Base-by-base conservation (phyloP, 1,140 invertebrate genomes). In the Zaprionus africanus region DNA sequence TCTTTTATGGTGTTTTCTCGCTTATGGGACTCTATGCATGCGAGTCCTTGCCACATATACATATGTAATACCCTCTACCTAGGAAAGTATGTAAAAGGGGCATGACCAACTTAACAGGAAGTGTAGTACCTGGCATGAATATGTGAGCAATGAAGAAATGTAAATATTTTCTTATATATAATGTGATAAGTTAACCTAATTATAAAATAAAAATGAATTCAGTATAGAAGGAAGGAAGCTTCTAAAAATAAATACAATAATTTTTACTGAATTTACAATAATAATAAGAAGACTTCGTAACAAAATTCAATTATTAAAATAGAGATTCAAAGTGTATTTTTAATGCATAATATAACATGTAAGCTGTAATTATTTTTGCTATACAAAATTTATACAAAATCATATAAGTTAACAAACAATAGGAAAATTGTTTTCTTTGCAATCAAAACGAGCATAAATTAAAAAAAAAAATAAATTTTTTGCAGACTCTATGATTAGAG, bases 11-110 rank as follows among this genome's bases (percentile, higher is more conserved):
- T 17, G 46, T 9, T 62, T 13, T 64, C 26, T 49, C 5, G 13
- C 19, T 24, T 22, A 22, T 51, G 46, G 24, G 17, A 38, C 51
- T 69, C 19, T 54, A 43, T 67, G 53, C 43, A 66, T 54, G 49
- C 56, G 62, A 63, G 26, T 56, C 34, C 71, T 49, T 57, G 51
- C 9, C 17, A n/a, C 58, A 31, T n/a, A 17, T 24, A 36, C 41
- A 46, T 46, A 46, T 46, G 41, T 46, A 17, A 46, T 46, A 68
- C 57, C 71, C 71, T 68, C 19, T 28, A 9, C 61, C 6, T 49
- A 5, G 1, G 51, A 15, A 26, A 11, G 17, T 13, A 9, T 4
- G 0, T 24, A 15, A 26, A 17, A 2, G 7, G 19, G 46, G 57
- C 19, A 19, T 53, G 43, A 6, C 11, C 31, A 26, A 49, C 17